Base-by-base conservation (phyloP, 2,888 invertebrate genomes). In the Pristionchus japonicus region DNA sequence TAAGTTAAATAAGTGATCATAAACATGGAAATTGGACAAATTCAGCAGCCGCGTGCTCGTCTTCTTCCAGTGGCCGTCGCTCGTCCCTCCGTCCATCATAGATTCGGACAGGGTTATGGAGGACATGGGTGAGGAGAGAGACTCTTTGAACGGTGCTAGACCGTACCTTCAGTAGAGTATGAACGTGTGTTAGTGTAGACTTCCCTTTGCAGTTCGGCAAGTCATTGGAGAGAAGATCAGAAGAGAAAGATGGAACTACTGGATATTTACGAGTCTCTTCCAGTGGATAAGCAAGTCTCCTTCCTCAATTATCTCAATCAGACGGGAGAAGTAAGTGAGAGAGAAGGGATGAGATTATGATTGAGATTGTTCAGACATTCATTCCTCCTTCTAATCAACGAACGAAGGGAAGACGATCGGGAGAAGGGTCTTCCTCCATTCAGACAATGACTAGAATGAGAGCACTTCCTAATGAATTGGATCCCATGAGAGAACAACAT, bases 241-340 rank as follows among this genome's bases (percentile, higher is more conserved):
- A 77, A 47, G 61, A 52, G 87, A 37, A 77, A 61, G 80, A 52
- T 77, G 77, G 87, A 87, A 61, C 43, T 87, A 17, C 61, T 80
- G 9, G 87, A 87, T 77, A 87, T 87, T 27, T 87, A 61, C 61
- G 87, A 87, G 27, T 57, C 43, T 80, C 87, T 87, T 27, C 87
- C 87, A 20, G 34, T 17, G 4, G 87, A 87, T 15, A 87, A 87
- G 31, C 87, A 87, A 61, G 37, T 3, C 20, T 57, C 77, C 27
- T 80, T 87, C 87, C 77, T 80, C 61, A 87, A 87, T 11, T 80
- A 57, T 61, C 57, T 87, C 77, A 47, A 80, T 57, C 67, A 87
- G 37, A 64, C 87, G 34, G 87, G 80, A 80, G 87, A 57, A 23
- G 87, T 77, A 20, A 37, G 77, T 40, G 9, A 27, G 13, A 77